Evolutionary conservation across 2,113 vertebrate genomes (phyloP).

Genomic region (Salvelinus alpinus): DNA sequence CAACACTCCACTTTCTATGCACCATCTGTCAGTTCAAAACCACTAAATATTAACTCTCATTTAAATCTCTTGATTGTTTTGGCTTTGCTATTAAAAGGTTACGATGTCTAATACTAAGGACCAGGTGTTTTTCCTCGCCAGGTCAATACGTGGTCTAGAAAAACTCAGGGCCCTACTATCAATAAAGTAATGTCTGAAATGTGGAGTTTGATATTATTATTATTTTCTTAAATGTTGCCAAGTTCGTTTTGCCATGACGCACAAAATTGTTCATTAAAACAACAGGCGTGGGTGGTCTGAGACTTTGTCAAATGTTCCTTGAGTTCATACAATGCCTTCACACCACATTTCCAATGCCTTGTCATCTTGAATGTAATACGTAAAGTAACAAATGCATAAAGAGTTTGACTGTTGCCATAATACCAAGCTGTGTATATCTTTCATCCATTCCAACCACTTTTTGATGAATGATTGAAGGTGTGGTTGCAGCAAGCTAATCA

Average conservation of each 20-base stretch:
- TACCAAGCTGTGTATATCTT: neutral
- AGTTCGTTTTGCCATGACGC: too few species aligned
- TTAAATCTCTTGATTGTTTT: neutral
- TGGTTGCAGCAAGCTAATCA: neutral
- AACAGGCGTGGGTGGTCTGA: neutral
- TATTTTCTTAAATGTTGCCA: too few species aligned
- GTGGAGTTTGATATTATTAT: too few species aligned
- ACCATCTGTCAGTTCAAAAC: neutral
- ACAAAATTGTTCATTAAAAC: neutral
- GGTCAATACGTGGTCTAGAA: too few species aligned
- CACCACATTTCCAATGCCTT: neutral
- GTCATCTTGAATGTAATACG: neutral
- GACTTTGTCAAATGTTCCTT: neutral
- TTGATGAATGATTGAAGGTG: neutral
- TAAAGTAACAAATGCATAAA: neutral
- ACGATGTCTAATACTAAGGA: neutral
- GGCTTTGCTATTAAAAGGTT: neutral
- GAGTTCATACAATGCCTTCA: neutral
- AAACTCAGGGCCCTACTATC: too few species aligned
- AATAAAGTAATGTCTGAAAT: too few species aligned
- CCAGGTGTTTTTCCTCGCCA: neutral
- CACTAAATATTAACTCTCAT: neutral
- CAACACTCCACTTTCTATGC: constrained; percentile 1
- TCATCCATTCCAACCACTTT: neutral
- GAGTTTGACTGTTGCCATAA: neutral